These are phyloP conservation scores for Oncopeltus fasciatus DNA, from an alignment of 1,140 invertebrate species.

Conservation along the genomic window DNA sequence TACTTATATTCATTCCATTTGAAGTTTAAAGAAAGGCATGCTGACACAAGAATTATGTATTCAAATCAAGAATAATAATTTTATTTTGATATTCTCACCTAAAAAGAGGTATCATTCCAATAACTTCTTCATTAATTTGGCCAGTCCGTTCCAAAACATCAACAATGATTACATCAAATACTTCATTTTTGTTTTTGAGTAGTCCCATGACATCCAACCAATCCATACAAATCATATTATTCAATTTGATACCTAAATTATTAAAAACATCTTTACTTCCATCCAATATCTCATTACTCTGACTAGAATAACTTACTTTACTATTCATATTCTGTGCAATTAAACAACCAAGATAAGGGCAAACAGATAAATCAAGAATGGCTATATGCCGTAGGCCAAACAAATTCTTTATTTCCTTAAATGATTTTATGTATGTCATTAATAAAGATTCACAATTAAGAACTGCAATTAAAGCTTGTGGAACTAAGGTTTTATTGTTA, in stretches of 20 bases:
- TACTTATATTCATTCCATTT: no score
- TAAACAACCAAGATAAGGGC: not conserved
- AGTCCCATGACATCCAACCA: not conserved
- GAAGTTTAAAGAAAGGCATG: no score
- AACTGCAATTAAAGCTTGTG: not conserved
- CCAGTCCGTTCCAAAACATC: not conserved
- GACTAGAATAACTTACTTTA: not conserved
- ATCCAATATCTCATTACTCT: not conserved
- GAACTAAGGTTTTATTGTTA: not conserved
- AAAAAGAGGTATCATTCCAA: not conserved
- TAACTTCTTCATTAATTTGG: not conserved
- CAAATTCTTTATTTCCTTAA: not conserved
- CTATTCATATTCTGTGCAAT: not conserved
- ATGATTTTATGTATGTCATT: not conserved
- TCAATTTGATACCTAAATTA: not conserved
- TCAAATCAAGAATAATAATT: no score
- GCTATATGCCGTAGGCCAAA: not conserved
- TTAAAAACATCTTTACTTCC: not conserved
- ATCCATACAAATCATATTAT: not conserved
- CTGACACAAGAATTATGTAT: no score
- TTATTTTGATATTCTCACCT: not conserved
- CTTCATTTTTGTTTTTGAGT: not conserved
- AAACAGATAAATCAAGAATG: not conserved
- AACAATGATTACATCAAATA: not conserved
- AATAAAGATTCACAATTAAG: constrained; percentile 5